phyloP scores from a whole-genome alignment of 92 coral and sea anemone species.

The Muricea muricata region DNA sequence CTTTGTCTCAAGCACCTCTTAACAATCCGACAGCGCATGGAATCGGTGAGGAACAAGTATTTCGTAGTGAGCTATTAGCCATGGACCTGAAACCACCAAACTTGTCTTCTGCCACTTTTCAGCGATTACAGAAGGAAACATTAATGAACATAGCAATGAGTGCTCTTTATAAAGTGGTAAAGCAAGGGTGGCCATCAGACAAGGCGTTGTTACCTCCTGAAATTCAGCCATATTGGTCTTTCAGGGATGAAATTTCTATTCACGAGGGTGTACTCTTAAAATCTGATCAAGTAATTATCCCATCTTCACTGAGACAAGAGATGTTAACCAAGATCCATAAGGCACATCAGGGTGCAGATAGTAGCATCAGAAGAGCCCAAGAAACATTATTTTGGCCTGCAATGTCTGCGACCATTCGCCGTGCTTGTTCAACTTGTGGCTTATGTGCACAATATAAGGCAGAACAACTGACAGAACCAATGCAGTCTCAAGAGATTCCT shows the following conservation, averaged over 20 bases:
- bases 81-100: neutral
- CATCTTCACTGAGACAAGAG: neutral
- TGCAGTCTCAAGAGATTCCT: slow-evolving; percentile 25
- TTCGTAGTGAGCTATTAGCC: neutral
- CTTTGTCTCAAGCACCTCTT: slow-evolving; percentile 16
- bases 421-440: slow-evolving; percentile 2
- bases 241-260: neutral
- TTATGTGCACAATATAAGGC: slow-evolving; percentile 19
- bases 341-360: slow-evolving; percentile 38
- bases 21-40: neutral
- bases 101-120: neutral
- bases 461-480: slow-evolving; percentile 17
- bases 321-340: slow-evolving; percentile 25
- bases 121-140: neutral
- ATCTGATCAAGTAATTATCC: slow-evolving; percentile 1
- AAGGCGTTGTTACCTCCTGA: neutral
- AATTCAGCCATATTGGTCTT: neutral
- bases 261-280: neutral
- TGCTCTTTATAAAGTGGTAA: neutral
- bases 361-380: neutral
- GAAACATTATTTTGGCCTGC: slow-evolving; percentile 29
- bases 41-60: neutral
- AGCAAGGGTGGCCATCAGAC: neutral
- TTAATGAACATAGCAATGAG: neutral
- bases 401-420: slow-evolving; percentile 29